These are phyloP conservation scores for Thrips palmi DNA, from an alignment of 1,140 invertebrate genomes.

Conservation along the genomic window DNA sequence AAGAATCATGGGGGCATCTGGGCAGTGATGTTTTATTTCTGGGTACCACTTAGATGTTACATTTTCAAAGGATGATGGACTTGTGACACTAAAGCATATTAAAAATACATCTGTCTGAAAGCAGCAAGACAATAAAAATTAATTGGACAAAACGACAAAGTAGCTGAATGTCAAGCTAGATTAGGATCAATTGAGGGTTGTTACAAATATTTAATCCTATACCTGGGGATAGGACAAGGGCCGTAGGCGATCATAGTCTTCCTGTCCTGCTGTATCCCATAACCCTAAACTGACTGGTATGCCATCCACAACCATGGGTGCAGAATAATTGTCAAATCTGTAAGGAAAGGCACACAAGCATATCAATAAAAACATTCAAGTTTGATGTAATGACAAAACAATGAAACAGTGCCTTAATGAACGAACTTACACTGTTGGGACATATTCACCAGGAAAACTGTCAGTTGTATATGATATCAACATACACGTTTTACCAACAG, in stretches of 20 bases:
- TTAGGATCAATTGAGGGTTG: no score
- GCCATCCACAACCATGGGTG: slow-evolving; percentile 93
- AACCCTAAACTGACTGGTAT: slow-evolving; percentile 87
- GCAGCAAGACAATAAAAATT: slow-evolving; percentile 53
- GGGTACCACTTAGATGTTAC: slow-evolving; percentile 98
- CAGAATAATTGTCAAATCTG: slow-evolving; percentile 98
- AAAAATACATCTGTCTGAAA: slow-evolving; percentile 97
- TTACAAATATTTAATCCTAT: slow-evolving; percentile 19
- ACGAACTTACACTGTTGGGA: slow-evolving; percentile 90
- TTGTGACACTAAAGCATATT: slow-evolving; percentile 93
- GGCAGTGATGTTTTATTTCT: slow-evolving; percentile 97
- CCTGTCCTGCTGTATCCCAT: slow-evolving; percentile 93
- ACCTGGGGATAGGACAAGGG: slow-evolving; percentile 83
- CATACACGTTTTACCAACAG: slow-evolving; percentile 98
- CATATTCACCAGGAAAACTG: slow-evolving; percentile 96
- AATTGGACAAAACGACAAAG: slow-evolving; percentile 39
- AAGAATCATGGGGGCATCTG: slow-evolving; percentile 93
- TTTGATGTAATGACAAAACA: background rate
- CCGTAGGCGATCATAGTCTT: slow-evolving; percentile 91
- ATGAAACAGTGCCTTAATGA: slow-evolving; percentile 33
- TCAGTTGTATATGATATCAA: slow-evolving; percentile 97
- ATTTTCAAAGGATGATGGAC: slow-evolving; percentile 97
- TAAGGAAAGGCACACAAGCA: no score
- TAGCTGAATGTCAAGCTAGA: no score
- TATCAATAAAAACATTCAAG: no score